Base-by-base conservation (phyloP, 2,797 vertebrate genomes). In the Pseudochaenichthys georgianus region DNA sequence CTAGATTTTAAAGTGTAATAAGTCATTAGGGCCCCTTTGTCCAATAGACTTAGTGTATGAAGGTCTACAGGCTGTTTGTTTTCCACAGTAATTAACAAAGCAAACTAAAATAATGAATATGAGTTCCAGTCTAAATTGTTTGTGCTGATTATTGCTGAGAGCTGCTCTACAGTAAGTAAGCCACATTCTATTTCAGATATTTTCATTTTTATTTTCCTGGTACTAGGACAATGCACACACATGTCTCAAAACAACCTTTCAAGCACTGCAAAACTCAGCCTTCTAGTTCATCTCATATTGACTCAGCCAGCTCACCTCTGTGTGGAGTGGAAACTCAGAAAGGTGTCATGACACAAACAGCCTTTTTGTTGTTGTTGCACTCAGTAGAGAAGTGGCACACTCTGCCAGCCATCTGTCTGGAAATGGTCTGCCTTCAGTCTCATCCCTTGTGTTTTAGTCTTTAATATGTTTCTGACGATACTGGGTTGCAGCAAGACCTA, bases 261-360 rank as follows among this genome's bases (percentile, higher is more conserved):
- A 47, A 52, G 46, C 64, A 71, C 59, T 64, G 47, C 21, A 6
- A 57, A 68, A 28, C 31, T 67, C 45, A 45, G 34, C 60, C 53
- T 34, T 42, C 54, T 61, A 43, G n/a, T 70, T 82, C 65, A 64
- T 73, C 62, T 66, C n/a, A 9, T 15, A 42, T 62, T 16, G 62
- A 64, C 43, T 83, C 41, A 71, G 60, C 70, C 23, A 43, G 73
- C 70, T 70, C 68, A 62, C 47, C 62, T 71, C 46, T 52, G 57
- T 68, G 54, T 63, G 73, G 58, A 79, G 31, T 17, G 19, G 47
- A 54, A 77, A 74, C 64, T 73, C 60, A 70, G 69, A 83, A 72
- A 68, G 74, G 73, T 83, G 69, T 83, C 73, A 67, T 74, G 80
- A 83, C 78, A 80, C 71, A 83, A 80, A 76, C 62, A 63, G 59